Evolutionary conservation across 2,113 vertebrate genomes (phyloP), one percentile per base, ranked within the genome.

Genomic region (Fulmarus glacialis): DNA sequence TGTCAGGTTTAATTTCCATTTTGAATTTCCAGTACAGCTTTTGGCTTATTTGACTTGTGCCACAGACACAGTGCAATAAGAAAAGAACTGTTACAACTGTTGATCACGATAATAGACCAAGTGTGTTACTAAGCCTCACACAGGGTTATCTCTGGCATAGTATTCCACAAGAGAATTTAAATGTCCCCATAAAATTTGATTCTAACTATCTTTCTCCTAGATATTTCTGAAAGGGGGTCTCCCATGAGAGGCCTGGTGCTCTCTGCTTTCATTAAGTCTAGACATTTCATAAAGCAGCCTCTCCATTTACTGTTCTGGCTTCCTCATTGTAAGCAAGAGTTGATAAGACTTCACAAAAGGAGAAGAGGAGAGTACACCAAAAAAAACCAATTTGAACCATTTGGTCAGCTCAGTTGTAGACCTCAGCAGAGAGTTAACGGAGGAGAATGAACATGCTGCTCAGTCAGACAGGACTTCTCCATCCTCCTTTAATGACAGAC

Each of bases 111-210:
- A 80, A 91, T 29, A 83, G 91, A 79, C 45, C 26, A 45, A 93
- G 66, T 55, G 42, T 78, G 70, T 66, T 79, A 68, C 66, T 87
- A 42, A 88, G 87, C 58, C 66, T 78, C 86, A 73, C 73, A 53
- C 55, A 75, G 87, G n/a, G 87, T 90, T 79, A 85, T 87, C 84
- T 89, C 71, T 73, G 38, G 19, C 12, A 1, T 23, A 81, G 66
- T n/a, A 81, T 73, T 85, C 87, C 82, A 88, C 74, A 85, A 14
- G 62, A 89, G 66, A 95, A 86, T 85, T 91, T 86, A 87, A 80
- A 90, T 71, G 53, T 96, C 83, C 75, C 88, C 78, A 92, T 90
- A 95, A 96, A 95, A 93, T 62, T 82, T 90, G 90, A 96, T 90
- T 94, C 85, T 73, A 88, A 88, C 70, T 79, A 83, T 89, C 70